These are phyloP conservation scores for Eupithecia dodoneata DNA, from an alignment of 2,888 invertebrate species.

Conservation along the genomic window DNA sequence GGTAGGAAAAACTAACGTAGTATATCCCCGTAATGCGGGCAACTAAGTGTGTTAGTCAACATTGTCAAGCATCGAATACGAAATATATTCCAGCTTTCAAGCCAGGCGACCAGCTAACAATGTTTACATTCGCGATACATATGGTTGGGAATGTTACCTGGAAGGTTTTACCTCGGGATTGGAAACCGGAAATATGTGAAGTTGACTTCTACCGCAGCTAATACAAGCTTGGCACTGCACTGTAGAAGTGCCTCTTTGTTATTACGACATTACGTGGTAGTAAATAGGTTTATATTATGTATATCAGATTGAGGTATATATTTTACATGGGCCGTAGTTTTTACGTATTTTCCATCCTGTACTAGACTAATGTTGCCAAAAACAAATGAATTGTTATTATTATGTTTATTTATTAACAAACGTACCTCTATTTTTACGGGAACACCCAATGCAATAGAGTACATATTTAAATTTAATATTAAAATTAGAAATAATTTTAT, in stretches of 20 bases:
- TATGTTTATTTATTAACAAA: too few relatives aligned
- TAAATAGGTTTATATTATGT: too few relatives aligned
- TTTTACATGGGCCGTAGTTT: too few relatives aligned
- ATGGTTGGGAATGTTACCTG: slow-evolving; percentile 33
- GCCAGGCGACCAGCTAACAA: slow-evolving; percentile 40
- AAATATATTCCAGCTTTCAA: slow-evolving; percentile 34
- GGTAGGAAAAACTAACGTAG: neutral
- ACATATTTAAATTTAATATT: too few relatives aligned
- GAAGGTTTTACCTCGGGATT: slow-evolving; percentile 19
- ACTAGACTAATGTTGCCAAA: too few relatives aligned
- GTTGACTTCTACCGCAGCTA: neutral
- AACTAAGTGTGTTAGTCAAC: slow-evolving; percentile 20
- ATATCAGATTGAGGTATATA: too few relatives aligned
- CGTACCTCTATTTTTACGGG: too few relatives aligned
- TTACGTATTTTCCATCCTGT: too few relatives aligned
- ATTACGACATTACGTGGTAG: neutral
- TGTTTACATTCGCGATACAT: slow-evolving; percentile 41
- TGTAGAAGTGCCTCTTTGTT: neutral
- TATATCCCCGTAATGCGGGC: slow-evolving; percentile 12
- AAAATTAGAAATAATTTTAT: too few relatives aligned
- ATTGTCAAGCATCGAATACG: slow-evolving; percentile 32
- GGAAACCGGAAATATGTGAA: slow-evolving; percentile 15
- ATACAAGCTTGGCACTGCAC: slow-evolving; percentile 1
- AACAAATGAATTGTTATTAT: too few relatives aligned
- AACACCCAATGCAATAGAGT: too few relatives aligned